A percentile compares a stretch with the other conserved stretches of the same genome.
Evolutionary conservation across 2,888 invertebrate genomes (phyloP).

Genomic region (Clunio marinus): DNA sequence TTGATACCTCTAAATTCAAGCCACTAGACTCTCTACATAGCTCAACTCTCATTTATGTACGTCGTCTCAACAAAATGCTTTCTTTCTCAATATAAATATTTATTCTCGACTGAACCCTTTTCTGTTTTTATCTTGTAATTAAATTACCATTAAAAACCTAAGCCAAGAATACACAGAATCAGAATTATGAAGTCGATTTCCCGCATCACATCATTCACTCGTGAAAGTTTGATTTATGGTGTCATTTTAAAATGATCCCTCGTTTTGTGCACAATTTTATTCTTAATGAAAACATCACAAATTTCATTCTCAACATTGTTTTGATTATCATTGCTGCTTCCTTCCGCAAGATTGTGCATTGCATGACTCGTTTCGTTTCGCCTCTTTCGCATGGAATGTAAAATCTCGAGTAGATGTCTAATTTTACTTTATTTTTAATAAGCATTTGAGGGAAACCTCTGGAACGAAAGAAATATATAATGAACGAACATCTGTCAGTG

Average conservation of each 20-base stretch:
- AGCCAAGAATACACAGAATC: background rate
- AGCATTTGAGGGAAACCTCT: background rate
- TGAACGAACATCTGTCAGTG: background rate
- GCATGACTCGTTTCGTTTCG: too few relatives aligned
- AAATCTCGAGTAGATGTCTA: too few relatives aligned
- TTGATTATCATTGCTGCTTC: too few relatives aligned
- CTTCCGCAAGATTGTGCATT: too few relatives aligned
- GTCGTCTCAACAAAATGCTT: background rate
- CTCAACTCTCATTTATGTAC: too few relatives aligned
- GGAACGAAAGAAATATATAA: background rate
- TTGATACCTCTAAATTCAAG: background rate
- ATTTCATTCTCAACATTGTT: too few relatives aligned
- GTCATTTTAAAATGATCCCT: too few relatives aligned
- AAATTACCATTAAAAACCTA: conserved; percentile 2
- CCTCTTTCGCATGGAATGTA: too few relatives aligned
- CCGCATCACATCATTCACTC: background rate
- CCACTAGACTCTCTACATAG: background rate
- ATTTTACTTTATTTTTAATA: too few relatives aligned
- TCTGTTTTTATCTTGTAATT: conserved; percentile 8
- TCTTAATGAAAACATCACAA: too few relatives aligned
- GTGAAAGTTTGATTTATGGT: too few relatives aligned
- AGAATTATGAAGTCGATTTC: background rate
- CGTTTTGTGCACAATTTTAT: too few relatives aligned
- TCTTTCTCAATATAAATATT: conserved; percentile 22
- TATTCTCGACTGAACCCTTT: conserved; percentile 7